Base-by-base conservation (phyloP, 1,140 invertebrate species). In the Drosophila simulans region DNA sequence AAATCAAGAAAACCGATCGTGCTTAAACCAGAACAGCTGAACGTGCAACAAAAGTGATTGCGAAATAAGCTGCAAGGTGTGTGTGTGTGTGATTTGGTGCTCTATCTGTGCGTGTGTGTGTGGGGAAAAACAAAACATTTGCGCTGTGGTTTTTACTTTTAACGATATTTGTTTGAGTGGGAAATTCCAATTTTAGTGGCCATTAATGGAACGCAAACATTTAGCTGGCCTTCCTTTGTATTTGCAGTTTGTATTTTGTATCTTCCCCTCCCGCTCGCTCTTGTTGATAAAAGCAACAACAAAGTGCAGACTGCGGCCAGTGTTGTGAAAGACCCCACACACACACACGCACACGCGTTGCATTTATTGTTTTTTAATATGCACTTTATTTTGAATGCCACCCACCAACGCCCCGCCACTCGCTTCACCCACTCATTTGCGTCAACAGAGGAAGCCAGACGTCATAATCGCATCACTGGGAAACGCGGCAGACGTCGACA, bases 31-130 rank as follows among this genome's bases (percentile, higher is more conserved):
- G 12, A 60, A 57, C 13, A 34, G n/a, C 65, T 31, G 42, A 58
- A 31, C 62, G 25, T 49, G 53, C 37, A 48, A 34, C 15, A 75
- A 69, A 89, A 80, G 79, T 80, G 84, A 86, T 86, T 86, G 83
- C 83, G 83, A 86, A 86, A 86, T 86, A 72, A 40, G 48, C 51
- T 56, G 42, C 22, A 54, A 31, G 35, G 68, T 64, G 64, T 46
- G 62, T 35, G 52, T 42, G 17, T 17, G 13, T 34, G 53, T 40
- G 27, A 17, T 15, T 27, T 25, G 15, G 59, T 65, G 27, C 27
- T 15, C 25, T 25, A 10, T 42, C 11, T 35, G 43, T 25, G 57
- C 31, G 25, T 25, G 57, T 39, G 25, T 37, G 12, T 22, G 42
- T 34, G 55, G 8, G n/a, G 8, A 8, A 51, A 65, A 64, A 42